phyloP scores from a whole-genome alignment of 2,888 invertebrate genomes.

The Polia nebulosa region DNA sequence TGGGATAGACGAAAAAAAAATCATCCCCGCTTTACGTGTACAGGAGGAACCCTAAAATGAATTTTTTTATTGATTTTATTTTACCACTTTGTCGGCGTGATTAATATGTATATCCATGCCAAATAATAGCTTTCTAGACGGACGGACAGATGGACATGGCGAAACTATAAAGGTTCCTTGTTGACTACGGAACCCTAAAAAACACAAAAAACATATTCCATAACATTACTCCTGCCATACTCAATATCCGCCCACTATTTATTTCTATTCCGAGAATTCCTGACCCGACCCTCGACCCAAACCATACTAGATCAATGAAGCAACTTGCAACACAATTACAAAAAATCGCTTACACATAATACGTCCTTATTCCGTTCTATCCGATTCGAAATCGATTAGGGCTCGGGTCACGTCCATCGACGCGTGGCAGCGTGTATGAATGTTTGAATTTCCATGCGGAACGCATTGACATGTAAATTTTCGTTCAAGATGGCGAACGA shows the following conservation, averaged over 20 bases:
- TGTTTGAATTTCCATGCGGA: conserved; percentile 74
- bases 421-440: conserved; percentile 71
- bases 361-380: conserved; percentile 66
- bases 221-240: neutral
- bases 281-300: conserved; percentile 3
- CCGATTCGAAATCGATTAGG: conserved; percentile 71
- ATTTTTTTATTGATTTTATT: too few species aligned
- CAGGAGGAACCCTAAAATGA: too few species aligned
- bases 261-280: neutral
- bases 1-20: too few species aligned
- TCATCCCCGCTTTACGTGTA: too few species aligned
- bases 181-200: too few species aligned
- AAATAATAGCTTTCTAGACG: too few species aligned
- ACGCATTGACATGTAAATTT: conserved; percentile 77
- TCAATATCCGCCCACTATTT: neutral
- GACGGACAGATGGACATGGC: too few species aligned
- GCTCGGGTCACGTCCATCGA: conserved; percentile 70
- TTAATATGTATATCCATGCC: too few species aligned
- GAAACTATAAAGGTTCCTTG: too few species aligned
- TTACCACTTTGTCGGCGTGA: too few species aligned
- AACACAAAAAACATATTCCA: neutral
- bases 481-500: conserved; percentile 65
- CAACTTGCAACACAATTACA: conserved; percentile 61
- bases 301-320: conserved; percentile 51
- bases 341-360: conserved; percentile 61